Percentiles rank a stretch among this genome's conserved stretches.
These are phyloP conservation scores for Anas platyrhynchos DNA, from an alignment of 2,113 vertebrate genomes.

Conservation along the genomic window DNA sequence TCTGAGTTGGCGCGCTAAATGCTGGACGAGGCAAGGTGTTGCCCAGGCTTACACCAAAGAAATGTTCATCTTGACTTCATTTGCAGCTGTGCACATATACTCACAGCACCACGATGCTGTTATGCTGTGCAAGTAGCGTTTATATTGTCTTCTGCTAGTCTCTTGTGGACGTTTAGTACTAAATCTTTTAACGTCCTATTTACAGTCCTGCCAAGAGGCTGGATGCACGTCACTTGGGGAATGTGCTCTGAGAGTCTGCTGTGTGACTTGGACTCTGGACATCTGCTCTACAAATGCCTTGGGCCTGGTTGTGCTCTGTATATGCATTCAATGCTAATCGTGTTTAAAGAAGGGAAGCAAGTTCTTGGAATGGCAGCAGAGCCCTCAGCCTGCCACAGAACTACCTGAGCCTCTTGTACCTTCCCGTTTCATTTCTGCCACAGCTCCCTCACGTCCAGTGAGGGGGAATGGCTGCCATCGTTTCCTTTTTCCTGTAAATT, in stretches of 20 bases:
- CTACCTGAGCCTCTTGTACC: neutral
- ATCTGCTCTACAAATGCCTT: neutral
- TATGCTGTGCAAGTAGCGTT: neutral
- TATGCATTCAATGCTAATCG: neutral
- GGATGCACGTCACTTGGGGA: neutral
- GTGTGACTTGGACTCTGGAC: neutral
- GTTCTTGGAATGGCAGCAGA: neutral
- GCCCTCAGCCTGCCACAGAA: neutral
- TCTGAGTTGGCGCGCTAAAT: neutral
- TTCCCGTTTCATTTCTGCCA: neutral
- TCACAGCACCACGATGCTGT: neutral
- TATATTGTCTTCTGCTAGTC: neutral
- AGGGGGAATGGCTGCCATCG: neutral
- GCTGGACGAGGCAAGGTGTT: neutral
- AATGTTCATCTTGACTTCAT: neutral
- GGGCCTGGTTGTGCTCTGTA: neutral
- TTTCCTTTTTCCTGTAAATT: neutral
- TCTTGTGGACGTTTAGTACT: neutral
- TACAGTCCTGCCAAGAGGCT: neutral
- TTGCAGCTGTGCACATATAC: neutral
- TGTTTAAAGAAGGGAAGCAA: neutral
- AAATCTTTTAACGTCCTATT: neutral
- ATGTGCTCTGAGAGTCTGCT: accelerated
- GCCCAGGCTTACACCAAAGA: neutral
- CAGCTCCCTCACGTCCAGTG: neutral